Evolutionary conservation across 2,888 invertebrate species (phyloP).

Genomic region (Eurytoma adleriae): DNA sequence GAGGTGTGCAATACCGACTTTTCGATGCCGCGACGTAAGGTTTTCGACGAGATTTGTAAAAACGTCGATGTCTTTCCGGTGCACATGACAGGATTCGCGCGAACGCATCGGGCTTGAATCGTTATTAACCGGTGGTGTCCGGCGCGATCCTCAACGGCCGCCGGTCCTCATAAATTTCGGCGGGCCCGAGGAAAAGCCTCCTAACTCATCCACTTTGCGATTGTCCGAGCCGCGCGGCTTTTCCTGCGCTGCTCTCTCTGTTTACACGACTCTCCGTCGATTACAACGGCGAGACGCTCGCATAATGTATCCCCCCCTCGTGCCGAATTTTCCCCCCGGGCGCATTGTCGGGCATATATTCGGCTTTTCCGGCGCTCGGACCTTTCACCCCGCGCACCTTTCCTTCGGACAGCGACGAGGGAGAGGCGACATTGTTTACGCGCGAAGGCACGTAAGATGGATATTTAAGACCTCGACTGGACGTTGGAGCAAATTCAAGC

Average conservation of each 20-base stretch:
- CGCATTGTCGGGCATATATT: neutral
- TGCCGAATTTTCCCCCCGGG: neutral
- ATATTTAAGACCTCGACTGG: conserved; percentile 11
- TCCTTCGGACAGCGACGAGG: neutral
- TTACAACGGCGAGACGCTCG: conserved; percentile 18
- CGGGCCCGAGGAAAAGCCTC: neutral
- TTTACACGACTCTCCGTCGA: conserved; percentile 37
- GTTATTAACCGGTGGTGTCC: neutral
- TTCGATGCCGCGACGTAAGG: too few relatives aligned
- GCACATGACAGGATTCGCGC: too few relatives aligned
- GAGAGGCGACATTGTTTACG: neutral
- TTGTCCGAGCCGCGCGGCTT: neutral
- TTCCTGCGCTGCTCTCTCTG: conserved; percentile 5
- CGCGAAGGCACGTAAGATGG: conserved; percentile 3
- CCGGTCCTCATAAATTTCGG: neutral
- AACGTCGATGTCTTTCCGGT: too few relatives aligned
- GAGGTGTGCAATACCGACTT: too few relatives aligned
- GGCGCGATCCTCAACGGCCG: conserved; percentile 6
- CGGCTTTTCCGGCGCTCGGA: too few relatives aligned
- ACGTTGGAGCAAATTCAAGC: neutral
- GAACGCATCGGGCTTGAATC: neutral
- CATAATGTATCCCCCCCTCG: conserved; percentile 10
- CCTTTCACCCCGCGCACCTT: too few relatives aligned
- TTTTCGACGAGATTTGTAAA: too few relatives aligned
- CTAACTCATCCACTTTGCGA: conserved; percentile 43